Conservation (phyloP, 2,888 invertebrate genomes). For the Hypena proboscidalis region DNA sequence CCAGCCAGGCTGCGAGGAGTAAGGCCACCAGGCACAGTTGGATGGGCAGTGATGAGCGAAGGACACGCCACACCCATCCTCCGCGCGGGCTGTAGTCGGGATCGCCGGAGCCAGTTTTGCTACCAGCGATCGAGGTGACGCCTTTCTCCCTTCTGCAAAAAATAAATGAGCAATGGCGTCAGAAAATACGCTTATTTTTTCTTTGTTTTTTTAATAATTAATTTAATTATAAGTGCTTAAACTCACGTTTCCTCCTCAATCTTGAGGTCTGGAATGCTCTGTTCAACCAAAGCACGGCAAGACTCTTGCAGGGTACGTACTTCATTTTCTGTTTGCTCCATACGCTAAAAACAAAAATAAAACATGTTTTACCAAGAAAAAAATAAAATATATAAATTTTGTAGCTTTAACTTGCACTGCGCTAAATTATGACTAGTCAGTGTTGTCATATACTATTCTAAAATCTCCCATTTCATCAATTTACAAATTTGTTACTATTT, state of each 20-base stretch:
- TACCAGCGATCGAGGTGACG: slow-evolving; percentile 63
- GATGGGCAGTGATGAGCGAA: slow-evolving; percentile 91
- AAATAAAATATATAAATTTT: too few relatives aligned
- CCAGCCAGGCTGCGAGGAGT: slow-evolving; percentile 90
- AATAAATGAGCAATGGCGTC: too few relatives aligned
- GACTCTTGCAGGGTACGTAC: slow-evolving; percentile 88
- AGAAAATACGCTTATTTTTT: too few relatives aligned
- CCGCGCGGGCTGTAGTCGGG: slow-evolving; percentile 83
- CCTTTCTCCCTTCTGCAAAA: slow-evolving; percentile 56
- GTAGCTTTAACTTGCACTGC: too few relatives aligned
- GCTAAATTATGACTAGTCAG: too few relatives aligned
- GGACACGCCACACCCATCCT: slow-evolving; percentile 90
- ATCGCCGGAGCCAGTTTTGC: slow-evolving; percentile 83
- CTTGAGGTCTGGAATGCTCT: slow-evolving; percentile 75
- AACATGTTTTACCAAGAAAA: too few relatives aligned
- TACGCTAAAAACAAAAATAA: slow-evolving; percentile 73
- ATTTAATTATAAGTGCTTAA: not conserved
- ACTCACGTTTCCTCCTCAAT: slow-evolving; percentile 74
- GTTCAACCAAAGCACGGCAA: slow-evolving; percentile 86
- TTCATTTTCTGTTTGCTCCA: slow-evolving; percentile 90
- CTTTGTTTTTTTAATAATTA: not conserved
- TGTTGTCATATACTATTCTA: too few relatives aligned
- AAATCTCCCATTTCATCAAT: too few relatives aligned
- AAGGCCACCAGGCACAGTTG: slow-evolving; percentile 90
- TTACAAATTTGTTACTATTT: too few relatives aligned